Evolutionary conservation across 1,140 invertebrate genomes (phyloP), one percentile per base, ranked within the genome.

Genomic region (Temnothorax curvispinosus): DNA sequence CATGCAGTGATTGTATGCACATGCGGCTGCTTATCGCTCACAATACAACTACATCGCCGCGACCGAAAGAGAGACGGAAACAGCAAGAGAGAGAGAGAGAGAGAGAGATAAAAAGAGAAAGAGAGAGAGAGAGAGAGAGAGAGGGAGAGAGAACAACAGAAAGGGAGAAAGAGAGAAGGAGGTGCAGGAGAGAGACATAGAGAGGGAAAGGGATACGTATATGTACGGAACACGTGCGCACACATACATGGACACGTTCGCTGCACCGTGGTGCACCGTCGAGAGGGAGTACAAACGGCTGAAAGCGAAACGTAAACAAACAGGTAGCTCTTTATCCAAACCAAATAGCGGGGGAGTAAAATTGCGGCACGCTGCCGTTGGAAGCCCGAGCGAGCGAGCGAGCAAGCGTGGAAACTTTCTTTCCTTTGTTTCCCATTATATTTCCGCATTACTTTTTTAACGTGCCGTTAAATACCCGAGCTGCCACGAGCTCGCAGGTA

Each of bases 261-360:
- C 62, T 67, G 69, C 81, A 82, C 75, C 65, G 81, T 62, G 65
- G 58, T 85, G 67, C 77, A 86, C 54, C 87, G 89, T 87, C 75
- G 89, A 88, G 91, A 91, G 85, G 64, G 86, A 89, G 91, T 91
- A 90, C 85, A 86, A 91, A 91, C 89, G 91, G 89, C 82, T 89
- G 88, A 92, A 89, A 92, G 89, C 87, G 89, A 92, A 93, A 91
- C 89, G 91, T 90, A 92, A 92, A 93, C 92, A 93, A 93, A 93
- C 92, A 92, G 91, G 91, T 91, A 91, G 91, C 89, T 88, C 86
- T 92, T 92, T 91, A 91, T 91, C 89, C 91, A 92, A 87, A 92
- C 88, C 89, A 87, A 88, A 90, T 91, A 92, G 90, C 89, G 85
- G 86, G 87, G 65, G 90, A 89, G 90, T 92, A 90, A 91, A 92